Evolutionary conservation across 2,797 vertebrate genomes (phyloP).

Genomic region (Acrossocheilus wenchowensis): DNA sequence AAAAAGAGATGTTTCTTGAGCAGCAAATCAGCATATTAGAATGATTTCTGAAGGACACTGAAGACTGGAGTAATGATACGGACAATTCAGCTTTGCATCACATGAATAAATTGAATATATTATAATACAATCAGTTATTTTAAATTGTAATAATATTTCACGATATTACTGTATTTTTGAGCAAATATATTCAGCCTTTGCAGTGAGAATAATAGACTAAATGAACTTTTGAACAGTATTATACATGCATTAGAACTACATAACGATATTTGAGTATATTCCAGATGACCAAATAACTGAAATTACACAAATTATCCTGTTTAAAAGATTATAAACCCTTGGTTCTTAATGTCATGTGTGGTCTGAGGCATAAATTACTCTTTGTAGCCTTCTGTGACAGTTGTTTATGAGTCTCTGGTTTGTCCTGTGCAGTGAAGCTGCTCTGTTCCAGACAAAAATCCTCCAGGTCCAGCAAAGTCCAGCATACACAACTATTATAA

Average conservation of each 20-base stretch:
- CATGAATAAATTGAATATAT: neutral
- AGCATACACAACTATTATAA: neutral
- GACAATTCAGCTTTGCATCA: no score
- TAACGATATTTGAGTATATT: neutral
- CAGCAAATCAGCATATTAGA: neutral
- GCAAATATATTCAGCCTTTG: neutral
- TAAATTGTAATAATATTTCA: neutral
- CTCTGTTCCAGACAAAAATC: conserved; percentile 2
- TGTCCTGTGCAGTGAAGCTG: neutral
- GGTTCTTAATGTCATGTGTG: neutral
- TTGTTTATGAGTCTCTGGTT: conserved; percentile 12
- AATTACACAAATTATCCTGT: neutral
- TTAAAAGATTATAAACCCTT: neutral
- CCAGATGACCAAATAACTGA: neutral
- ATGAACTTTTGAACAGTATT: neutral
- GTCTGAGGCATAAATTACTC: neutral
- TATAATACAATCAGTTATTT: neutral
- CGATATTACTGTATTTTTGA: neutral
- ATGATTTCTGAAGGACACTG: neutral
- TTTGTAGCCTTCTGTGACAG: neutral
- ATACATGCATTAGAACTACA: neutral
- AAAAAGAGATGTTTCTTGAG: neutral
- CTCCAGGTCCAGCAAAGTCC: conserved; percentile 2
- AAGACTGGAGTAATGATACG: neutral
- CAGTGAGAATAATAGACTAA: neutral